A percentile compares a stretch with the other conserved stretches of the same genome.
These are phyloP conservation scores for Austrolebias charrua DNA, from an alignment of 2,797 vertebrate species.

Conservation along the genomic window DNA sequence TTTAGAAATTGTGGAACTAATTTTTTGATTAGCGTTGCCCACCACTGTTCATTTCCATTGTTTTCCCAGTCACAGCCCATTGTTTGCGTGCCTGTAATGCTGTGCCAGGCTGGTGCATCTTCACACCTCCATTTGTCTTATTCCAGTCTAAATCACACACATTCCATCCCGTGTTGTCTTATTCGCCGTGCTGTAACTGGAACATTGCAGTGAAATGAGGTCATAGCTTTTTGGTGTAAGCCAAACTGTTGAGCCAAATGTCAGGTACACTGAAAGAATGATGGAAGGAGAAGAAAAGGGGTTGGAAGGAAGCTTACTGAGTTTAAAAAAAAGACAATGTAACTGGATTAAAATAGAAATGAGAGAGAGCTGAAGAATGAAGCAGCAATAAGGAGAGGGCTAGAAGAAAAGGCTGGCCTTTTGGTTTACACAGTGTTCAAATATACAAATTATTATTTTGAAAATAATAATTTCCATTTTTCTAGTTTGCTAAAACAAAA, in stretches of 20 bases:
- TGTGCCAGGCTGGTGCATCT: slow-evolving; percentile 18
- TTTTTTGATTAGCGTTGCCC: no score
- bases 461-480: no score
- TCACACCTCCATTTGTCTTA: slow-evolving; percentile 2
- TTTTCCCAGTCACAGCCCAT: background rate
- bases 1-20: no score
- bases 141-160: slow-evolving; percentile 18
- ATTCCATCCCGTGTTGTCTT: slow-evolving; percentile 39
- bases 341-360: slow-evolving; percentile 58
- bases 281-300: slow-evolving; percentile 19
- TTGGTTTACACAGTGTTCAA: background rate
- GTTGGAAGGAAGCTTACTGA: slow-evolving; percentile 36
- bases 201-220: slow-evolving; percentile 72
- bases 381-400: slow-evolving; percentile 22
- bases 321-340: slow-evolving; percentile 10
- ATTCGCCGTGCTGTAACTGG: slow-evolving; percentile 42
- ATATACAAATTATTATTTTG: no score
- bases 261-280: slow-evolving; percentile 56
- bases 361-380: slow-evolving; percentile 51
- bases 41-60: no score
- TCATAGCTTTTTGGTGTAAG: slow-evolving; percentile 66
- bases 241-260: slow-evolving; percentile 57
- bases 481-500: no score
- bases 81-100: slow-evolving; percentile 6
- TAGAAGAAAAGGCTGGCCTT: slow-evolving; percentile 11